Evolutionary conservation across 2,797 vertebrate species (phyloP), one percentile per base, ranked within the genome.

Genomic region (Gila robusta): DNA sequence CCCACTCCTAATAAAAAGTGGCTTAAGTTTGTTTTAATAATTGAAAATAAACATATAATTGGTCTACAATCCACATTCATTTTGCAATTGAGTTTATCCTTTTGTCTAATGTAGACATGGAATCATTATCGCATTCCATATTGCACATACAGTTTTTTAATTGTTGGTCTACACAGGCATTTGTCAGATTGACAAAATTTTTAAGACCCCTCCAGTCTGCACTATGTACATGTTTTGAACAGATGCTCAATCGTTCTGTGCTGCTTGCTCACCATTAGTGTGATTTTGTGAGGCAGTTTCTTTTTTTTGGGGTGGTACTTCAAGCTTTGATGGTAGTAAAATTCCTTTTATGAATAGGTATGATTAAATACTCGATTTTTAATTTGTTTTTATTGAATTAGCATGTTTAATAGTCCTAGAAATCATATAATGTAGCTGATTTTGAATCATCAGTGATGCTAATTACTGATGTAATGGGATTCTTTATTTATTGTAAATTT

Each of bases 401-500:
- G 6, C 41, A 47, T 28, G 14, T 17, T 73, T 47, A 47, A 44
- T 21, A 12, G 19, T 77, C 19, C 3, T 77, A 56, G 49, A 77
- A 56, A n/a, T 56, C 21, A 71, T 56, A 41, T 14, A 77, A 32
- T 56, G 11, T 35, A 54, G 28, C 28, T 76, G 7, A n/a, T 2
- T 69, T 17, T 62, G 32, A 82, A 12, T 56, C 37, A 32, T 74
- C 26, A 72, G 17, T 72, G 32, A 72, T 82, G 49, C 52, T 49
- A 67, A 52, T 67, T 67, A 73, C 70, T 14, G 14, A 23, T 26
- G 23, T 79, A 64, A 74, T 64, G 21, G 12, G 19, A 49, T 83
- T 41, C 74, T 47, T 82, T 73, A 82, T 62, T 62, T 73, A 35
- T 37, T 66, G 66, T 23, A 12, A 67, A 26, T 44, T 49, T 26